Conservation (phyloP, 2,888 invertebrate genomes). For the Clistopyga incitator region DNA sequence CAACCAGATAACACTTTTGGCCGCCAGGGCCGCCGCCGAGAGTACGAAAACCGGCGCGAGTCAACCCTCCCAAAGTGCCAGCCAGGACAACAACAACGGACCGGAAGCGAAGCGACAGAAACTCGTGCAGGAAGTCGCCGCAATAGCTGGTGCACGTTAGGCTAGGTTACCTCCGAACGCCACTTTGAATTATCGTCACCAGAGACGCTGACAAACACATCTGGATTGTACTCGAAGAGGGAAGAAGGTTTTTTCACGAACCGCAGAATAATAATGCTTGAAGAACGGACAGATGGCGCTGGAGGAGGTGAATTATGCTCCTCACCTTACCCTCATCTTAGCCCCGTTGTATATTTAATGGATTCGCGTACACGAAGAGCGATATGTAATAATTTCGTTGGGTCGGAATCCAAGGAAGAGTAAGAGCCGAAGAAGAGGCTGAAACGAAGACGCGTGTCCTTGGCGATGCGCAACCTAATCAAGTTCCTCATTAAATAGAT, state of each 20-base stretch:
- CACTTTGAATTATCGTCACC: not conserved
- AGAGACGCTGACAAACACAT: not conserved
- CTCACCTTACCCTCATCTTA: not conserved
- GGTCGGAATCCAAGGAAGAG: constrained; percentile 4
- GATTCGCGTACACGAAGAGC: constrained; percentile 46
- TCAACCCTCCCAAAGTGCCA: constrained; percentile 50
- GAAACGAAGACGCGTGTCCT: constrained; percentile 66
- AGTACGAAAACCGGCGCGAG: constrained; percentile 80
- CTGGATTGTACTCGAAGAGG: not conserved
- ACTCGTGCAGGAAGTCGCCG: constrained; percentile 79
- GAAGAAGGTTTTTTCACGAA: not conserved
- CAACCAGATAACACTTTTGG: constrained; percentile 92
- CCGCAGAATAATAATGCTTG: not conserved
- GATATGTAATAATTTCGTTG: constrained; percentile 42
- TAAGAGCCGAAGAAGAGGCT: constrained; percentile 62
- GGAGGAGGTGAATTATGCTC: not conserved
- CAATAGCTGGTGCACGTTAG: constrained; percentile 79
- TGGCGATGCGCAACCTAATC: constrained; percentile 71
- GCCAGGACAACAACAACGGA: constrained; percentile 81
- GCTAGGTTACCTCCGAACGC: constrained; percentile 12
- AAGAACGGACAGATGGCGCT: not conserved
- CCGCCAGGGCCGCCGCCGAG: constrained; percentile 91
- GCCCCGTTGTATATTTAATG: constrained; percentile 53
- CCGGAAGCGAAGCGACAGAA: constrained; percentile 80
- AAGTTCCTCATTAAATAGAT: constrained; percentile 70